Evolutionary conservation across 2,888 invertebrate genomes (phyloP), one percentile per base, ranked within the genome.

Genomic region (Caenorhabditis doughertyi): DNA sequence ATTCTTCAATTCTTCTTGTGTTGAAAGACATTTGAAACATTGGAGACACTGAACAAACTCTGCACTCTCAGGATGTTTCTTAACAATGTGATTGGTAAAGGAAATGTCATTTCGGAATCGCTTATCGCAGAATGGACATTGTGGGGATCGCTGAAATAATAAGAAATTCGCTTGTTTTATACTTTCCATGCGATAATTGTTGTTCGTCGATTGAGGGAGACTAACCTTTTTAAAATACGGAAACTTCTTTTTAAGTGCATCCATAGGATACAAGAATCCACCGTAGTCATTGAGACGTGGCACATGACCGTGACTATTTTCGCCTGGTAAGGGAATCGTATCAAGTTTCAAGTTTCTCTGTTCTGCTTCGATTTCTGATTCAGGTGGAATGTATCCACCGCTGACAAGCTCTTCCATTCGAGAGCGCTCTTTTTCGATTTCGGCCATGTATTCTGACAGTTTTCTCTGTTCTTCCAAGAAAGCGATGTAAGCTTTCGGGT

Each of bases 71-170:
- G 89, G 85, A 81, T 92, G 92, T 72, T 92, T 91, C 60, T 90
- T 90, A 16, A 77, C 64, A 9, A 91, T 86, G 79, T 92, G 92
- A 64, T 89, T 91, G 74, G 89, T 89, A 39, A 92, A 87, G 4
- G 91, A 90, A 56, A 89, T 84, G 67, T 92, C 92, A 77, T 92
- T 92, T 18, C 92, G 86, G 80, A 90, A 92, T 13, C 92, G 88
- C 79, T 92, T 92, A 80, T 92, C 92, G 72, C 92, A 92, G 81
- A 92, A 92, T 13, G 91, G 89, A 72, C 92, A 92, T 73, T 92
- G 92, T 11, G 92, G 92, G 5, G 90, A 91, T 76, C 87, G 47
- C 74, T 70, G 58, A 39, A 74, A 72, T 29, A 16, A 13, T 8
- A 39, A 32, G 9, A 7, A 32, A 7, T 7, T 4, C 4, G 9